Evolutionary conservation across 2,113 vertebrate genomes (phyloP).

Genomic region (Spea bombifrons): DNA sequence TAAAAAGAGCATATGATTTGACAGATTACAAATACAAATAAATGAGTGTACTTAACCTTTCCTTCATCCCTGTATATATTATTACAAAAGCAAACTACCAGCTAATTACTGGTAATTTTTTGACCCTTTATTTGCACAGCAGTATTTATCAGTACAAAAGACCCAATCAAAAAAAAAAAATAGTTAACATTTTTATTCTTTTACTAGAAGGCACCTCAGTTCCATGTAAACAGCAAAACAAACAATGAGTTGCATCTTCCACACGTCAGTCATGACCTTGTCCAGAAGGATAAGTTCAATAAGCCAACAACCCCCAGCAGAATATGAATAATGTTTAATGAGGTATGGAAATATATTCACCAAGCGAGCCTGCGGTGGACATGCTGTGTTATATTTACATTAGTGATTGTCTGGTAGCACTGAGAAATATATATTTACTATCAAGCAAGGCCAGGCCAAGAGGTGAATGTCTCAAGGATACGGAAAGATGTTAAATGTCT

Average conservation of each 20-base stretch:
- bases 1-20: too few species aligned
- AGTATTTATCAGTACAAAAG: too few species aligned
- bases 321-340: constrained; percentile 45
- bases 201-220: neutral
- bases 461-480: neutral
- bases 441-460: constrained; percentile 15
- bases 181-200: constrained; percentile 1
- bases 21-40: too few species aligned
- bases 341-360: constrained; percentile 46
- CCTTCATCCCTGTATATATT: too few species aligned
- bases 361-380: constrained; percentile 17
- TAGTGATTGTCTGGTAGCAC: constrained; percentile 3
- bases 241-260: too few species aligned
- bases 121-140: too few species aligned
- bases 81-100: too few species aligned
- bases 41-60: too few species aligned
- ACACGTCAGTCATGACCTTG: constrained; percentile 31
- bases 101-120: too few species aligned
- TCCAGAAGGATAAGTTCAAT: constrained; percentile 43
- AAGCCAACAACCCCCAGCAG: constrained; percentile 40
- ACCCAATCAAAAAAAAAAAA: too few species aligned
- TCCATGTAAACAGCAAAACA: too few species aligned
- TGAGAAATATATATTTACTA: constrained; percentile 25
- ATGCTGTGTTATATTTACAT: constrained; percentile 1
- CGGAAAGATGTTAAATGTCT: neutral